Base-by-base conservation (phyloP, 2,113 vertebrate genomes). In the Ochotona curzoniae region DNA sequence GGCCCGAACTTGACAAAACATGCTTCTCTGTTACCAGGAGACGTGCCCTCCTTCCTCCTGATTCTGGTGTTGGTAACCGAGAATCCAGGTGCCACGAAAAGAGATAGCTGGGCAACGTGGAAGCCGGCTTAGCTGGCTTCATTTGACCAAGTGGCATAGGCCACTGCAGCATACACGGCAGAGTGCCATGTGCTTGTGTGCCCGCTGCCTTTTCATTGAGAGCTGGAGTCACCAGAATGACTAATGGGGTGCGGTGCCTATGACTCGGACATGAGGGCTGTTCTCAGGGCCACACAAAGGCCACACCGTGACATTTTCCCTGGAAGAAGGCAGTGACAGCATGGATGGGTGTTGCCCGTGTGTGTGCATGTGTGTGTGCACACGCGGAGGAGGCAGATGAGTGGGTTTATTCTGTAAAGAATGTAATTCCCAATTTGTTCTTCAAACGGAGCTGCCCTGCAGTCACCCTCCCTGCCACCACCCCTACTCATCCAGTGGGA, bases 161-260 rank as follows among this genome's bases (percentile, higher is more conserved):
- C 47, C 7, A 0, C 87, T 47, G 26, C 8, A 49, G 60, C 32
- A 28, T 67, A 28, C 71, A 28, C 35, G 76, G 85, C 78, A 20
- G 51, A 87, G 54, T 0, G 25, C 90, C 18, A 54, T 18, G 28
- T 23, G 61, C 81, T 69, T 13, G 44, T 1, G 7, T 38, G 80
- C 10, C 73, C 63, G 14, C 38, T 92, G 67, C 51, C 70, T 75
- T 30, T 93, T 92, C 83, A 80, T 26, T 66, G 80, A 79, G 63
- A 70, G 87, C 87, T 76, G 89, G 96, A 97, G 93, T 93, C 84
- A 93, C 83, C 91, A 94, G 93, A 92, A 83, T 95, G 96, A 93
- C 57, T 87, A 96, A 97, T 6, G 30, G 32, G 89, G 64, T 47
- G 60, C 61, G 0, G 32, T 94, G 93, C 95, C 83, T 94, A 89